Evolutionary conservation across 2,113 vertebrate genomes (phyloP).

Genomic region (Tachysurus fulvidraco): DNA sequence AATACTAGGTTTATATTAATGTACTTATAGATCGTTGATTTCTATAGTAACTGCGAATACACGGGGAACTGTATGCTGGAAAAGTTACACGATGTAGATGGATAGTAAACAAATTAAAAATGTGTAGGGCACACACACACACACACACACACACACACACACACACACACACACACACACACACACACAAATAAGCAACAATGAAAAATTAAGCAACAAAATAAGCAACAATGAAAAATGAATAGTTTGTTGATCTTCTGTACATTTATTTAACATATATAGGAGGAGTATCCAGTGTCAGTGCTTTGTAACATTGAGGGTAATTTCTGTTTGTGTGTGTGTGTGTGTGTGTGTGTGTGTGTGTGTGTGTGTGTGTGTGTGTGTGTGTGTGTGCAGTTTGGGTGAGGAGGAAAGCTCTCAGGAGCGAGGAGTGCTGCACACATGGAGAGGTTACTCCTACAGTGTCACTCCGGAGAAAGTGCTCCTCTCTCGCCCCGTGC

Average conservation of each 20-base stretch:
- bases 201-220: too few relatives aligned
- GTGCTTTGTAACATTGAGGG: neutral
- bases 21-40: neutral
- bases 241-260: neutral
- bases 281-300: neutral
- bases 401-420: conserved; percentile 73
- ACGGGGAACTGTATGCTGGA: neutral
- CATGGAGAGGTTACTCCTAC: conserved; percentile 88
- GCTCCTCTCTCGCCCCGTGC: conserved; percentile 79
- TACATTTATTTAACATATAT: neutral
- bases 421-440: conserved; percentile 85
- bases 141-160: too few relatives aligned
- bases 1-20: neutral
- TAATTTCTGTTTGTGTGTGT: conserved; percentile 9
- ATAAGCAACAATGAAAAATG: neutral
- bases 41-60: neutral
- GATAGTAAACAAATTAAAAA: too few relatives aligned
- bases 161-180: too few relatives aligned
- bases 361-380: conserved; percentile 9
- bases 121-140: too few relatives aligned
- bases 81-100: neutral
- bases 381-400: conserved; percentile 68
- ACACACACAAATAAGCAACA: too few relatives aligned
- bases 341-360: conserved; percentile 15
- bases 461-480: conserved; percentile 81